phyloP scores from a whole-genome alignment of 1,140 invertebrate genomes.

The Ganaspis sp. region DNA sequence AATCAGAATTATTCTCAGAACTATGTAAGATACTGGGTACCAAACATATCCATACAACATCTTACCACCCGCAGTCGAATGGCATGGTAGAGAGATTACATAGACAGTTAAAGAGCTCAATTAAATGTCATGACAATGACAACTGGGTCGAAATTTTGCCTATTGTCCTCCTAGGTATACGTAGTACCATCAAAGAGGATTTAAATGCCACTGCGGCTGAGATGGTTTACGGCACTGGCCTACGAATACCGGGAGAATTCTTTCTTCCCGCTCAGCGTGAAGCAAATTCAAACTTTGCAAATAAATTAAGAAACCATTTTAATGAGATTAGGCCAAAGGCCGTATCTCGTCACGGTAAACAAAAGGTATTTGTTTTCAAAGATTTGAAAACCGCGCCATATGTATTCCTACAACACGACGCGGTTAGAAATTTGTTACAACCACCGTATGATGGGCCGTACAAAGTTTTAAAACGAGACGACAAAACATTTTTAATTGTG shows the following conservation, averaged over 20 bases:
- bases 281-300: background rate
- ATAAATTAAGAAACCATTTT: background rate
- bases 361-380: constrained; percentile 43
- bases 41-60: constrained; percentile 51
- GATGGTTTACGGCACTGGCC: background rate
- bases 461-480: constrained; percentile 38
- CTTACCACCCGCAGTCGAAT: constrained; percentile 67
- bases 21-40: background rate
- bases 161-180: constrained; percentile 6
- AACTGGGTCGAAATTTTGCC: background rate
- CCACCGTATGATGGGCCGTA: constrained; percentile 48
- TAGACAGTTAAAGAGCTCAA: constrained; percentile 59
- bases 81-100: constrained; percentile 67
- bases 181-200: background rate
- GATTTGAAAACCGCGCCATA: constrained; percentile 40
- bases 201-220: background rate
- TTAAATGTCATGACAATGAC: constrained; percentile 31
- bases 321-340: background rate
- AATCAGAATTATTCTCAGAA: constrained; percentile 25
- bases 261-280: background rate
- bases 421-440: background rate
- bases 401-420: constrained; percentile 50
- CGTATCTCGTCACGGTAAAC: constrained; percentile 25
- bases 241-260: constrained; percentile 1
- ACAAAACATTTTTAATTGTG: constrained; percentile 39